Conservation (phyloP, 2,797 vertebrate genomes). For the Phrynocephalus vlangalii region DNA sequence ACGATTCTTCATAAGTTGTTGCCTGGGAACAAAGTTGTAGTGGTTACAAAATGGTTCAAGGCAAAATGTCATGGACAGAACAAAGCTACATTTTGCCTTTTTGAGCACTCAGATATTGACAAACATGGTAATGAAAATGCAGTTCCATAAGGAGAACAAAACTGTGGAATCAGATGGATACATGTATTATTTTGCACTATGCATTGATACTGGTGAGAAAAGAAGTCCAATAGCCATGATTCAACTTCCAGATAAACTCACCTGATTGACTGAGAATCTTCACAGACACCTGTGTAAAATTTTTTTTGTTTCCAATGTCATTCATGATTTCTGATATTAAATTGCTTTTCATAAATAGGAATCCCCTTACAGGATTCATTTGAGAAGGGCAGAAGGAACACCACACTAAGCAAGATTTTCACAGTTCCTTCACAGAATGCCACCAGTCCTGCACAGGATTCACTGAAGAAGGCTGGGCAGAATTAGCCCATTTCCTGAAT, state of each 20-base stretch:
- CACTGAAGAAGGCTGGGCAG: too few relatives aligned
- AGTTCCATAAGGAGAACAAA: not conserved
- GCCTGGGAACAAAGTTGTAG: not conserved
- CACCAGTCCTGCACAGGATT: too few relatives aligned
- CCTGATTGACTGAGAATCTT: too few relatives aligned
- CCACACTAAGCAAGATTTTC: too few relatives aligned
- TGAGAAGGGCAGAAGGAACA: too few relatives aligned
- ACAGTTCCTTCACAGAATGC: too few relatives aligned
- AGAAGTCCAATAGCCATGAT: not conserved
- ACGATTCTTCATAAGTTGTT: not conserved
- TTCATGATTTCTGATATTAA: not conserved
- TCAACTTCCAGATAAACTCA: too few relatives aligned
- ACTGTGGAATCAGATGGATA: not conserved
- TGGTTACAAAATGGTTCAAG: not conserved
- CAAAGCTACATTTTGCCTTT: not conserved
- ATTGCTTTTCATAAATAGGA: not conserved
- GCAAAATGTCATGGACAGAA: not conserved
- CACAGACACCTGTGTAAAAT: not conserved
- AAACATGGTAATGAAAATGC: not conserved
- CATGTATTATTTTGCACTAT: not conserved
- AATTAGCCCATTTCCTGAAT: too few relatives aligned
- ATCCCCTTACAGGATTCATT: not conserved
- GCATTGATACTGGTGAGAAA: not conserved
- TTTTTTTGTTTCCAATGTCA: not conserved
- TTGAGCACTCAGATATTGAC: not conserved